phyloP scores from a whole-genome alignment of 2,113 vertebrate genomes.

The Arothron firmamentum region DNA sequence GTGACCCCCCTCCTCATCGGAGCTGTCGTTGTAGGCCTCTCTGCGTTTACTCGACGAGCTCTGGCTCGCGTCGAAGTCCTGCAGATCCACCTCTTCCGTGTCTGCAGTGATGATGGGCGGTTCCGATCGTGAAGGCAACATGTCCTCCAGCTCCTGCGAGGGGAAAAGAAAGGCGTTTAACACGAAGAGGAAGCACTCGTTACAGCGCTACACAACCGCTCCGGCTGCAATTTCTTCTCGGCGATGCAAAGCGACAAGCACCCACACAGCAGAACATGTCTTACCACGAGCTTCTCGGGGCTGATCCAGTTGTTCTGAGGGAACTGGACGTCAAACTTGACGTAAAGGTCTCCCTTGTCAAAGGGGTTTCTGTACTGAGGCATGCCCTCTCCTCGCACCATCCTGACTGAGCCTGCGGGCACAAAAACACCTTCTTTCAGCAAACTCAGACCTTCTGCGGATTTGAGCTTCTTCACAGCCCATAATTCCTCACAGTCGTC shows the following conservation, averaged over 20 bases:
- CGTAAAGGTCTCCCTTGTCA: slow-evolving; percentile 94
- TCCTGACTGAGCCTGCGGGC: slow-evolving; percentile 63
- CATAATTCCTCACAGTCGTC: no score
- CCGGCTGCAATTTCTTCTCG: no score
- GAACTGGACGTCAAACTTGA: slow-evolving; percentile 98
- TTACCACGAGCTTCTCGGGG: slow-evolving; percentile 91
- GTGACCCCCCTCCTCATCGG: slow-evolving; percentile 92
- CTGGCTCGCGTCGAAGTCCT: slow-evolving; percentile 89
- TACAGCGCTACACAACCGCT: no score
- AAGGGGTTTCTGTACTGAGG: slow-evolving; percentile 98
- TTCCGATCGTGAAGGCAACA: slow-evolving; percentile 91
- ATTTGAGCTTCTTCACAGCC: no score
- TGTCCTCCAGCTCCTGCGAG: slow-evolving; percentile 92
- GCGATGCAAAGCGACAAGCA: no score
- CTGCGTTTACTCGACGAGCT: slow-evolving; percentile 85
- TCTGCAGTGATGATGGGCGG: slow-evolving; percentile 85
- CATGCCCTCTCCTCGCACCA: slow-evolving; percentile 95
- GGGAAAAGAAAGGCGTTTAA: neutral
- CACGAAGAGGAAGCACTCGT: neutral
- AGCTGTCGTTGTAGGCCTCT: slow-evolving; percentile 96
- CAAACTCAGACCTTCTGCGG: neutral
- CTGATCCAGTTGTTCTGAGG: slow-evolving; percentile 98
- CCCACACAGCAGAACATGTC: no score
- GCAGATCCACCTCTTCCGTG: slow-evolving; percentile 93
- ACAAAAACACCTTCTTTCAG: neutral